Base-by-base conservation (phyloP, 2,888 invertebrate species). In the Leucophenga maculata region DNA sequence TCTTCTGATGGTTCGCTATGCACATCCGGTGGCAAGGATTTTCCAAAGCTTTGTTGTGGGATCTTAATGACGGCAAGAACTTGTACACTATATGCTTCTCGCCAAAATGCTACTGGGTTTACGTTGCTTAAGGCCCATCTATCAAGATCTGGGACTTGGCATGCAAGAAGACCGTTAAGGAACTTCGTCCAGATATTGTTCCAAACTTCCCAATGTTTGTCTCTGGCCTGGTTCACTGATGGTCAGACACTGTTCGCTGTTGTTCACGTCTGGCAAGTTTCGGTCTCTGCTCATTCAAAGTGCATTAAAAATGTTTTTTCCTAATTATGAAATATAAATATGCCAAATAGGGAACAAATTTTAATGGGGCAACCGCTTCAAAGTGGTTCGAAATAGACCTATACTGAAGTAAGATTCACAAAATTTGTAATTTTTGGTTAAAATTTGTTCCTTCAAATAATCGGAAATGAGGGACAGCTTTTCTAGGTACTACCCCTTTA, bases 101-200 rank as follows among this genome's bases (percentile, higher is more conserved):
- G 71, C 99, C 99, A 70, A 99, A 98, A n/a, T 91, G 98, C 87
- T 99, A 99, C 87, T 99, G 99, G 99, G 92, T 99, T 72, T 99
- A 99, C 89, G 98, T 98, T 86, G 99, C 99, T 14, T 98, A 95
- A n/a, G n/a, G n/a, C 85, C 88, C 98, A 97, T 90, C n/a, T n/a
- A n/a, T n/a, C n/a, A n/a, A n/a, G n/a, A 98, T 99, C 88, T 99
- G 99, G 99, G 98, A 99, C 91, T 92, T 99, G 90, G 99, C 99
- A 91, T 97, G 96, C 90, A 99, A 99, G 91, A 96, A 97, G 88
- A 96, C 98, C 92, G 98, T 99, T 77, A 98, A 99, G 89, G 99
- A 99, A 89, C 92, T 99, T 75, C 93, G 94, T 86, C 97, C 97
- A 26, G 98, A 99, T 86, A 95, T 98, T 80, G 94, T 97, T 72